These are phyloP conservation scores for Ophion obscuratus DNA, from an alignment of 2,888 invertebrate species.

Conservation along the genomic window DNA sequence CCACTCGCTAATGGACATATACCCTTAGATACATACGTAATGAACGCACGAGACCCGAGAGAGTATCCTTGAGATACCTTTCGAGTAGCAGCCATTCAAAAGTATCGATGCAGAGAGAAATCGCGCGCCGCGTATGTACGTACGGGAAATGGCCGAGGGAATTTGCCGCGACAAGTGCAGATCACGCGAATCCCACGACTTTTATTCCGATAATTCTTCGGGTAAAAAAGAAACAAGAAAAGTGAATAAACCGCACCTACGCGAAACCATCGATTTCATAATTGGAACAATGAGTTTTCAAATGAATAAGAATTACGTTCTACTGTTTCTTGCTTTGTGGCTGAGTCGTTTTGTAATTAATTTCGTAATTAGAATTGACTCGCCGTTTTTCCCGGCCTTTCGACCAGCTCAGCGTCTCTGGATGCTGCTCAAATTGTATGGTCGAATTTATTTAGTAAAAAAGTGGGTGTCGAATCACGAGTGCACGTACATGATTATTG, in stretches of 20 bases:
- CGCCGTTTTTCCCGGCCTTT: too few species aligned
- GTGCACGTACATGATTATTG: too few species aligned
- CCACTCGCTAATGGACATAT: slow-evolving; percentile 61
- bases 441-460: too few species aligned
- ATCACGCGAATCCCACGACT: slow-evolving; percentile 32
- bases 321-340: too few species aligned
- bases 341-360: too few species aligned
- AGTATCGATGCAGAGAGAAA: slow-evolving; percentile 45
- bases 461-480: too few species aligned
- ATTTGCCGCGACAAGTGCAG: slow-evolving; percentile 56
- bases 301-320: too few species aligned
- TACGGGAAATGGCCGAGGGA: slow-evolving; percentile 21
- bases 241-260: background rate
- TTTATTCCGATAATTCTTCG: slow-evolving; percentile 17
- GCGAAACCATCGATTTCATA: too few species aligned
- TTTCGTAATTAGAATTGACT: too few species aligned
- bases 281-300: too few species aligned
- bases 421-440: too few species aligned
- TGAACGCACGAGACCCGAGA: slow-evolving; percentile 60
- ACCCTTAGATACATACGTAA: slow-evolving; percentile 62
- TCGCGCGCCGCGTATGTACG: slow-evolving; percentile 21
- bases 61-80: slow-evolving; percentile 67
- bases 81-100: slow-evolving; percentile 49
- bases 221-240: background rate
- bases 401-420: too few species aligned